A percentile compares a stretch with the other conserved stretches of the same genome.
These are phyloP conservation scores for Mycetomoellerius zeteki DNA, from an alignment of 1,140 invertebrate species.

Conservation along the genomic window DNA sequence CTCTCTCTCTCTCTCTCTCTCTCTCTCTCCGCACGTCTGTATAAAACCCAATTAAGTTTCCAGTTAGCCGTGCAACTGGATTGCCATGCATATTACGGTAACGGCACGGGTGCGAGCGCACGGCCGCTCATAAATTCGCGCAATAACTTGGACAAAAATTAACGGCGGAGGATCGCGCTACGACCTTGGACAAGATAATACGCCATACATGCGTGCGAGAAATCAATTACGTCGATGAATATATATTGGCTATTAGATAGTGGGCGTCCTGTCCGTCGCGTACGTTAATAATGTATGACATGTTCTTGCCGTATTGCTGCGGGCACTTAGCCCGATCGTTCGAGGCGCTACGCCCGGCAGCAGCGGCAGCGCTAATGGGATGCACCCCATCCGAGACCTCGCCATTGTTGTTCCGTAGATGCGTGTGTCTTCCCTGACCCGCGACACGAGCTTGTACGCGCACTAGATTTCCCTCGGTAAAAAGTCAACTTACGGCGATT, in stretches of 20 bases:
- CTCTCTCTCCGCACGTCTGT: constrained; percentile 1
- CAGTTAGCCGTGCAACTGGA: constrained; percentile 47
- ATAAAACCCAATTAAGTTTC: constrained; percentile 58
- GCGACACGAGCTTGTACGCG: constrained; percentile 59
- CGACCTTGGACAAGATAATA: constrained; percentile 69
- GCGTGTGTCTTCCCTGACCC: constrained; percentile 70
- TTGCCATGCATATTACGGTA: constrained; percentile 57
- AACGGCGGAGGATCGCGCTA: constrained; percentile 21
- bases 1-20: neutral
- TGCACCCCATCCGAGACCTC: constrained; percentile 71
- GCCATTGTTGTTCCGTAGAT: constrained; percentile 70
- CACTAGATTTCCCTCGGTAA: constrained; percentile 67
- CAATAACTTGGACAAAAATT: constrained; percentile 56
- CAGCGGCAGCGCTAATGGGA: constrained; percentile 68
- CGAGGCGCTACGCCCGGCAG: constrained; percentile 40
- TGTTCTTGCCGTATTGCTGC: constrained; percentile 76
- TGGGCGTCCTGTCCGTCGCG: constrained; percentile 67
- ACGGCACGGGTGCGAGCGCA: constrained; percentile 29
- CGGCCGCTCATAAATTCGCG: constrained; percentile 56
- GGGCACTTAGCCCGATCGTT: constrained; percentile 70
- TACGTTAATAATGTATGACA: constrained; percentile 79
- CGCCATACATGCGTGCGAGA: constrained; percentile 64
- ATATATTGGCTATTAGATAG: constrained; percentile 79
- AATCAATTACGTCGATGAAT: constrained; percentile 79
- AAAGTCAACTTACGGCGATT: constrained; percentile 70